These are phyloP conservation scores for Drosophila triauraria DNA, from an alignment of 1,140 invertebrate genomes.

Conservation along the genomic window DNA sequence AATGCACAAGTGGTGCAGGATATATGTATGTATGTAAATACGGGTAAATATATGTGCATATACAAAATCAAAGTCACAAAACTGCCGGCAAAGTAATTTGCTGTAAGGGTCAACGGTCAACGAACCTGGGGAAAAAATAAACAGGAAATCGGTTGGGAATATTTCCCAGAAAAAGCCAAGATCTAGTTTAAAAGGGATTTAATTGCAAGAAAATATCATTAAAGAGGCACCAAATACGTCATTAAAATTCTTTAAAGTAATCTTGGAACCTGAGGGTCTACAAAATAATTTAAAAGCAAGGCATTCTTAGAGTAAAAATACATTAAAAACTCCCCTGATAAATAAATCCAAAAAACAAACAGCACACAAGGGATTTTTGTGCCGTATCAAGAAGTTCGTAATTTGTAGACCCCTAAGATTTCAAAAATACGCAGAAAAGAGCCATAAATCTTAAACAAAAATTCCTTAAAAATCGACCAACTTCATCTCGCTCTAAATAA, in stretches of 20 bases:
- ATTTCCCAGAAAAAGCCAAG: no score
- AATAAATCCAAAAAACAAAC: background rate
- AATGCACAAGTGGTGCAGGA: conserved; percentile 70
- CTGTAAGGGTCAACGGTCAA: conserved; percentile 74
- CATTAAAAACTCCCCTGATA: background rate
- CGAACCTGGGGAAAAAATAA: conserved; percentile 37
- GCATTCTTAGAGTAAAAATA: background rate
- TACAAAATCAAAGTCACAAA: conserved; percentile 72
- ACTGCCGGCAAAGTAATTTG: conserved; percentile 52
- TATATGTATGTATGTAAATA: conserved; percentile 34
- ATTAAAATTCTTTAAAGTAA: background rate
- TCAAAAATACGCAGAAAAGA: background rate
- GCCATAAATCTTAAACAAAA: no score
- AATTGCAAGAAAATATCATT: background rate
- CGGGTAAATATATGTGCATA: conserved; percentile 10
- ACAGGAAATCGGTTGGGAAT: background rate
- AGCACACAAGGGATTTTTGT: background rate
- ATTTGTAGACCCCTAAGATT: background rate
- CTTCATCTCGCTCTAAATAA: no score
- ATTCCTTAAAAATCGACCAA: no score
- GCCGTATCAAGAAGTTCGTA: background rate
- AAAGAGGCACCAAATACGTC: no score
- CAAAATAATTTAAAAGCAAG: background rate
- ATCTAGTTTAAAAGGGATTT: background rate
- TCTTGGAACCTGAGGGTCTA: background rate